Percentiles rank a stretch among this genome's conserved stretches.
These are phyloP conservation scores for Melikaiella ostensackeni DNA, from an alignment of 2,888 invertebrate genomes.

Conservation along the genomic window DNA sequence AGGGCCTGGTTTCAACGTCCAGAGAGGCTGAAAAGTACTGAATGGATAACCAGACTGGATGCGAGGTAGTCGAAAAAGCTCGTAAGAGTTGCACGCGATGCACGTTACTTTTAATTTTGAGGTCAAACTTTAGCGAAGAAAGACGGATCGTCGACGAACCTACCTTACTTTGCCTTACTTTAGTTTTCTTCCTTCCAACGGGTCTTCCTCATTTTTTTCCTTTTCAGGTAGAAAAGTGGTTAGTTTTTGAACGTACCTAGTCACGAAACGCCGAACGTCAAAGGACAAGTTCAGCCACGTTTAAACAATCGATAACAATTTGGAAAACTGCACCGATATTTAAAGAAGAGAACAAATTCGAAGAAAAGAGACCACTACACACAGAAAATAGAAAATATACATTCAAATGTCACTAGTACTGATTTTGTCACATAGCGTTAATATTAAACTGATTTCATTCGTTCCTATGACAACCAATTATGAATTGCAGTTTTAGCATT, in stretches of 20 bases:
- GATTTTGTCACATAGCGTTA: slow-evolving; percentile 72
- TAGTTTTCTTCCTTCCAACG: slow-evolving; percentile 45
- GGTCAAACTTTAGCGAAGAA: slow-evolving; percentile 48
- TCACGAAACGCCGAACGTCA: slow-evolving; percentile 47
- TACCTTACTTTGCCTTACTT: slow-evolving; percentile 47
- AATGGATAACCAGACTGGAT: slow-evolving; percentile 16
- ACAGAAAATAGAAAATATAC: slow-evolving; percentile 64
- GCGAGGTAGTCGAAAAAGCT: slow-evolving; percentile 36
- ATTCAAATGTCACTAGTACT: slow-evolving; percentile 68
- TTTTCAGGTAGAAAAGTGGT: neutral
- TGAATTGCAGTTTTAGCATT: too few relatives aligned
- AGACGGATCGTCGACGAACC: slow-evolving; percentile 47
- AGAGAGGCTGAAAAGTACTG: slow-evolving; percentile 1
- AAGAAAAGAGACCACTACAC: slow-evolving; percentile 58
- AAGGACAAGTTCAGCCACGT: slow-evolving; percentile 42
- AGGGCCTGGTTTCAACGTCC: too few relatives aligned
- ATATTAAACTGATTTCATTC: slow-evolving; percentile 62
- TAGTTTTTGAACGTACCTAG: slow-evolving; percentile 57
- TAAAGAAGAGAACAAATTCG: neutral
- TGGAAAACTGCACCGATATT: slow-evolving; percentile 47
- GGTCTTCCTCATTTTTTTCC: slow-evolving; percentile 39
- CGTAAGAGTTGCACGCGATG: slow-evolving; percentile 44
- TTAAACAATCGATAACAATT: slow-evolving; percentile 51
- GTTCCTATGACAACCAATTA: too few relatives aligned
- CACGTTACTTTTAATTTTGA: slow-evolving; percentile 47